phyloP scores from a whole-genome alignment of 1,140 invertebrate genomes.

The Adoxophyes honmai region DNA sequence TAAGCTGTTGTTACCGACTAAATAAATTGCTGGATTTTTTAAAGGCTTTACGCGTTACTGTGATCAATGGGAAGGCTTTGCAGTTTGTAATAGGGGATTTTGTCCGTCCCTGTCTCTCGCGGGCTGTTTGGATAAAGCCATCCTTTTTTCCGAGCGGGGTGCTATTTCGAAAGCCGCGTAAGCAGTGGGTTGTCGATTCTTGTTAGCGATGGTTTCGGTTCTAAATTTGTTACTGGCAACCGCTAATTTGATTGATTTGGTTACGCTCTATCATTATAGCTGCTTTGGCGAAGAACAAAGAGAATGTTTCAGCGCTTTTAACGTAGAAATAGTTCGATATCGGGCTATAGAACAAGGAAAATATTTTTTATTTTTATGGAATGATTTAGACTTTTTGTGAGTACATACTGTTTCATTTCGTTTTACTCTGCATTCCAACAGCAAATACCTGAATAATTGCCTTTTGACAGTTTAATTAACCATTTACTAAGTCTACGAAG shows the following conservation, averaged over 20 bases:
- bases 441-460: slow-evolving; percentile 9
- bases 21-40: slow-evolving; percentile 70
- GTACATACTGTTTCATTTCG: too few relatives aligned
- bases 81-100: slow-evolving; percentile 54
- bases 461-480: slow-evolving; percentile 62
- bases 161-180: slow-evolving; percentile 38
- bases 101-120: slow-evolving; percentile 26
- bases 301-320: neutral
- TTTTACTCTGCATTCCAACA: too few relatives aligned
- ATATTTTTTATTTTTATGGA: too few relatives aligned
- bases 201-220: slow-evolving; percentile 44
- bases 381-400: too few relatives aligned
- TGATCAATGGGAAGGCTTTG: slow-evolving; percentile 64
- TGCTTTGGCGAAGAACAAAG: neutral
- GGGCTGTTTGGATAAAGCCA: slow-evolving; percentile 19
- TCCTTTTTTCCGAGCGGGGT: slow-evolving; percentile 30
- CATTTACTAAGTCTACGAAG: slow-evolving; percentile 48
- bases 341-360: too few relatives aligned
- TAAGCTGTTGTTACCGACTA: slow-evolving; percentile 54
- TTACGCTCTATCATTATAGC: neutral
- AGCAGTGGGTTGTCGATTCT: slow-evolving; percentile 53
- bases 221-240: slow-evolving; percentile 33
- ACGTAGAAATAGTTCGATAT: too few relatives aligned
- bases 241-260: slow-evolving; percentile 35
- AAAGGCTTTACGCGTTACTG: slow-evolving; percentile 65